These are phyloP conservation scores for Margarornis squamiger DNA, from an alignment of 2,797 vertebrate genomes.

Conservation along the genomic window DNA sequence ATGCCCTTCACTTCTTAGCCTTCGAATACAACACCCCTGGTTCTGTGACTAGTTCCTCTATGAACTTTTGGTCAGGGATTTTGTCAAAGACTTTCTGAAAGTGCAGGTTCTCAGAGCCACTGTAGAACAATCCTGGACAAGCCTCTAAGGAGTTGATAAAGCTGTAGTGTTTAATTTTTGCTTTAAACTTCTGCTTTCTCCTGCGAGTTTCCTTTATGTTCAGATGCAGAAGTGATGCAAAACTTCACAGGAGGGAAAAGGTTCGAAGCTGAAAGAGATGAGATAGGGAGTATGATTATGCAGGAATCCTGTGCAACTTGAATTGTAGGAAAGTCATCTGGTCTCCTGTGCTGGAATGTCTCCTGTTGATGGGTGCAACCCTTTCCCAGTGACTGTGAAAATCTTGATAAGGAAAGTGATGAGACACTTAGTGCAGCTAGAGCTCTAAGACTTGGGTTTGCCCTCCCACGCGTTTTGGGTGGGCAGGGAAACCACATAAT, in stretches of 20 bases:
- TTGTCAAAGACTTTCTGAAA: background rate
- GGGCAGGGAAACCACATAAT: conserved; percentile 57
- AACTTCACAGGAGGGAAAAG: conserved; percentile 20
- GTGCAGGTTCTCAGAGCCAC: background rate
- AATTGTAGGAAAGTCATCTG: conserved; percentile 54
- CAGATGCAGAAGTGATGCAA: conserved; percentile 15
- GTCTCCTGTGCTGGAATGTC: conserved; percentile 36
- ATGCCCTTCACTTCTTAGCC: background rate
- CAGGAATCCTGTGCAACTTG: conserved; percentile 59
- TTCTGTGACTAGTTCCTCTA: background rate
- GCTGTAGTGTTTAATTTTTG: background rate
- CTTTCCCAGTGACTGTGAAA: conserved; percentile 59
- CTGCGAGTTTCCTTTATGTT: background rate
- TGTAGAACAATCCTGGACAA: background rate
- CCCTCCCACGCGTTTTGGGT: conserved; percentile 59
- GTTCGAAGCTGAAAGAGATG: conserved; percentile 36
- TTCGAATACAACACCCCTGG: background rate
- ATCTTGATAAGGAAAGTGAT: conserved; percentile 72
- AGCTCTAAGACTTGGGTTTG: conserved; percentile 56
- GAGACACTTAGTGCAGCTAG: background rate
- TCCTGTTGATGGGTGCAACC: conserved; percentile 59
- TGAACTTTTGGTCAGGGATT: background rate
- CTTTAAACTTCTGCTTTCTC: background rate
- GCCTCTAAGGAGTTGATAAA: background rate
- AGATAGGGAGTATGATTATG: conserved; percentile 49